Base-by-base conservation (phyloP, 35 echinoderm and acorn worm species). In the Ophiothrix spiculata region DNA sequence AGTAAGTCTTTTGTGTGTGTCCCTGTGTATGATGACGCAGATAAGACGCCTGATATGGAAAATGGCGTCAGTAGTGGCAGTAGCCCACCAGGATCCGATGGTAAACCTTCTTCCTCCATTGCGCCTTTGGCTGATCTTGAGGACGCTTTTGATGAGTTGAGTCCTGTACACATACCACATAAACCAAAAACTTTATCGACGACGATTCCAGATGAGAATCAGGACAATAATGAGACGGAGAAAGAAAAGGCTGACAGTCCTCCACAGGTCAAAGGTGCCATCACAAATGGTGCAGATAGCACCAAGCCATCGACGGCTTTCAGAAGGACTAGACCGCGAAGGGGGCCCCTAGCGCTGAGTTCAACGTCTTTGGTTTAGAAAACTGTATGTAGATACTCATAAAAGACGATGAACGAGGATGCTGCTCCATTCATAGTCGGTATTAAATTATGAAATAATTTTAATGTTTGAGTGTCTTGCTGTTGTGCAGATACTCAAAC, bases 241-340 rank as follows among this genome's bases (percentile, higher is more conserved):
- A 69, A 69, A n/a, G 60, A 69, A 25, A 28, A 69, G 60, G n/a
- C n/a, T n/a, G n/a, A n/a, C n/a, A n/a, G 60, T 15, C 23, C 17
- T 69, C 4, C 17, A 69, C 60, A 28, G 60, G 2, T 69, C 23
- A 2, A 69, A n/a, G 17, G 60, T 15, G 2, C 17, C 60, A n/a
- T 25, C 21, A 54, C 45, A 11, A 54, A 21, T 54, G 45, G 45
- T 11, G 8, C 45, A 54, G 21, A 54, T 54, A 21, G 45, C 8
- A 11, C 45, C 8, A 54, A 54, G 8, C 8, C 3, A 69, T 2
- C 60, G 60, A 6, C 3, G 29, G 3, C 23, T 69, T 69, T 69
- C 3, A 69, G 60, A 69, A 69, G 60, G 29, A 69, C 60, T 69
- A 69, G 60, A 69, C 60, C 60, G 60, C 60, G 16, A 69, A 69